Conservation (phyloP, 2,113 vertebrate species). For the Condylura cristata region DNA sequence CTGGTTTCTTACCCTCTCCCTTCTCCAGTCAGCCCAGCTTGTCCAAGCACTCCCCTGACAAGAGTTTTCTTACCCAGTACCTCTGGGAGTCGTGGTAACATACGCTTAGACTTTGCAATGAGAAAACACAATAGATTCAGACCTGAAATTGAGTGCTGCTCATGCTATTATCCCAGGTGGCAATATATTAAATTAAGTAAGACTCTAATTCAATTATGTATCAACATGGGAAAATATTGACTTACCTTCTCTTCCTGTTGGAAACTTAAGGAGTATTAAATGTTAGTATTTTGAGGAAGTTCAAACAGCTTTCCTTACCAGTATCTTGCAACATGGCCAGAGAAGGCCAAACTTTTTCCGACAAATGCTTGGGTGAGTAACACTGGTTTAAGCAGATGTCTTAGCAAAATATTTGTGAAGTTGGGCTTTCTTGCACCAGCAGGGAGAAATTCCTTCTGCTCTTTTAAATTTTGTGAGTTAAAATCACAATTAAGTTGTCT, state of each 20-base stretch:
- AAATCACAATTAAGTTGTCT: neutral
- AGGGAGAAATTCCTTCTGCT: neutral
- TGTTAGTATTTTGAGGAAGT: constrained; percentile 42
- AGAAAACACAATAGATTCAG: neutral
- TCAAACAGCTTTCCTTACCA: constrained; percentile 23
- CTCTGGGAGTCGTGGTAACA: neutral
- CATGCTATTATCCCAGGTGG: constrained; percentile 43
- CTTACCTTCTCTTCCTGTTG: constrained; percentile 50
- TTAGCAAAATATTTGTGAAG: constrained; percentile 21
- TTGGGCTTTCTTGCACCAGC: neutral
- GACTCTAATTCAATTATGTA: constrained; percentile 63
- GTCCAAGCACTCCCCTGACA: neutral
- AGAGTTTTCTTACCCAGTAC: neutral
- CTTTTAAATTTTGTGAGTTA: neutral
- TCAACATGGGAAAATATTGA: constrained; percentile 65
- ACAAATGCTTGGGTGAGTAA: neutral
- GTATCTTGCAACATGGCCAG: neutral
- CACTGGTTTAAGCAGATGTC: neutral
- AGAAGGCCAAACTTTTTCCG: neutral
- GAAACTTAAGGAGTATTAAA: constrained; percentile 49
- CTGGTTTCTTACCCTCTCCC: neutral
- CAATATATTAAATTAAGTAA: constrained; percentile 60
- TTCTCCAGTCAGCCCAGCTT: neutral
- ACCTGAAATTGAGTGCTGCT: neutral
- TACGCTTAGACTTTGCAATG: neutral